Conservation (phyloP, 2,113 vertebrate genomes). For the Nipponia nippon region DNA sequence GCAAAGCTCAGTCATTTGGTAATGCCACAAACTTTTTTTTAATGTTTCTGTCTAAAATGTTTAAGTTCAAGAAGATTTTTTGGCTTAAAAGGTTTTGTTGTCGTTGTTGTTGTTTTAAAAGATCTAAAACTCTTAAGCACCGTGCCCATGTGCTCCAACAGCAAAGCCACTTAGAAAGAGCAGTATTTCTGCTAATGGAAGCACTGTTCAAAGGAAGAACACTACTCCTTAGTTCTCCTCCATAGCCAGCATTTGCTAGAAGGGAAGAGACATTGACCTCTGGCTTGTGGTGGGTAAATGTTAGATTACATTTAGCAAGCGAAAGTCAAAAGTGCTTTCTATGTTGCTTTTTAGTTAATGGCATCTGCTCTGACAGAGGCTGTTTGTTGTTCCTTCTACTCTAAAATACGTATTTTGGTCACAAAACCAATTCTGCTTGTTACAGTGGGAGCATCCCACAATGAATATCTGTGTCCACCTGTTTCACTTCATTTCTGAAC, state of each 20-base stretch:
- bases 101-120: not conserved
- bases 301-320: not conserved
- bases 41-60: conserved; percentile 23
- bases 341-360: conserved; percentile 7
- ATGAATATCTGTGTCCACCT: not conserved
- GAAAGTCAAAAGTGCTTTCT: conserved; percentile 8
- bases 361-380: not conserved
- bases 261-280: conserved; percentile 22
- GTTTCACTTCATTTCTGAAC: not conserved
- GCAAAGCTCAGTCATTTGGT: not conserved
- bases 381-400: not conserved
- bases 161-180: conserved; percentile 10
- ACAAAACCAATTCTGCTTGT: not conserved
- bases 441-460: not conserved
- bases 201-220: conserved; percentile 45
- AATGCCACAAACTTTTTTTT: not conserved
- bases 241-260: not conserved
- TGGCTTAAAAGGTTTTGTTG: not conserved
- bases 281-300: not conserved
- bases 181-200: conserved; percentile 54
- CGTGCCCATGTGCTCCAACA: not conserved
- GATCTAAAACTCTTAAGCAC: conserved; percentile 3
- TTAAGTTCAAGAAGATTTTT: conserved; percentile 35
- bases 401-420: not conserved
- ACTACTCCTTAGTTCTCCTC: not conserved